Evolutionary conservation across 2,888 invertebrate species (phyloP).

Genomic region (Geophilus truncorum): DNA sequence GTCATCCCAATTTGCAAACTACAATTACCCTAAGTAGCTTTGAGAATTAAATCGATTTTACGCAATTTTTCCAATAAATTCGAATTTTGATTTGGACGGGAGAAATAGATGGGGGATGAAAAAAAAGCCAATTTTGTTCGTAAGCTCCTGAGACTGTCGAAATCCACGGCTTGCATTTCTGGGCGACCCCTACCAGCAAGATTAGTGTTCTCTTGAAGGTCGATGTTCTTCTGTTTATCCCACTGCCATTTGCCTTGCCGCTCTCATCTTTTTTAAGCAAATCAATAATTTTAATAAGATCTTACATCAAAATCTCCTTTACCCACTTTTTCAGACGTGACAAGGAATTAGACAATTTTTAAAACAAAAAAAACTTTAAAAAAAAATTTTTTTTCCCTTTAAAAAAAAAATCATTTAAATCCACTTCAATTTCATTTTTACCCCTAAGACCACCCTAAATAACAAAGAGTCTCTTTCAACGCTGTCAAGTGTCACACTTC

Average conservation of each 20-base stretch:
- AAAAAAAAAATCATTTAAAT: no score
- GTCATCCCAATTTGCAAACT: not conserved
- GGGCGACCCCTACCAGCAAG: not conserved
- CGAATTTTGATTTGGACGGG: no score
- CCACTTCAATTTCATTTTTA: no score
- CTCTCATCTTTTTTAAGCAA: not conserved
- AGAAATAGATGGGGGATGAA: not conserved
- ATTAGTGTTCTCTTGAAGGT: not conserved
- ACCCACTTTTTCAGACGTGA: not conserved
- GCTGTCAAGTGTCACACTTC: not conserved
- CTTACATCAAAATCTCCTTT: not conserved
- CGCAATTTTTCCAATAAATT: not conserved
- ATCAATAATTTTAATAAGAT: not conserved
- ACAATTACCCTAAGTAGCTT: not conserved
- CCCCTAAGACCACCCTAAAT: no score
- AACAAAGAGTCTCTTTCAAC: not conserved
- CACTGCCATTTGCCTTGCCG: not conserved
- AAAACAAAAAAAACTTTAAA: no score
- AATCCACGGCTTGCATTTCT: slow-evolving; percentile 13
- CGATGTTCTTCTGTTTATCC: slow-evolving; percentile 12
- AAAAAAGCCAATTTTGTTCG: not conserved
- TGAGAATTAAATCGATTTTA: not conserved
- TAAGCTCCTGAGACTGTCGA: not conserved
- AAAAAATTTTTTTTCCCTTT: no score
- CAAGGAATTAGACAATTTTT: not conserved